These are phyloP conservation scores for Dysmachus trigonus DNA, from an alignment of 2,888 invertebrate genomes.

Conservation along the genomic window DNA sequence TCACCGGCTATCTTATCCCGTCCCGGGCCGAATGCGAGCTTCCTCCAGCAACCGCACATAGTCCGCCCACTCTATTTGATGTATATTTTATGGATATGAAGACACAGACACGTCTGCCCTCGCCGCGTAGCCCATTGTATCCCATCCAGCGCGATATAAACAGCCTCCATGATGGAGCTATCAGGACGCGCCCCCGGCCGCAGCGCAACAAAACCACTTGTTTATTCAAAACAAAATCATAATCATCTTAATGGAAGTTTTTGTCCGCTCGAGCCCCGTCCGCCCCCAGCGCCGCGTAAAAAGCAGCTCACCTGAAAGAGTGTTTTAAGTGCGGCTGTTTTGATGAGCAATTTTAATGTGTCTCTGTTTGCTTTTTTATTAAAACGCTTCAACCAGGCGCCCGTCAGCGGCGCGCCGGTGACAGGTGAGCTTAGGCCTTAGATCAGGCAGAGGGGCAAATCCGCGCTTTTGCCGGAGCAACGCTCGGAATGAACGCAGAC, in stretches of 20 bases:
- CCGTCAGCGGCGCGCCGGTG: background rate
- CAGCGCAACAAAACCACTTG: slow-evolving; percentile 10
- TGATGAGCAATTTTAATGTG: slow-evolving; percentile 20
- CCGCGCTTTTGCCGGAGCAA: background rate
- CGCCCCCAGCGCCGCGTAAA: background rate
- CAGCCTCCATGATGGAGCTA: slow-evolving; percentile 24
- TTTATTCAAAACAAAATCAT: slow-evolving; percentile 45
- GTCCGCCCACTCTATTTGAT: background rate
- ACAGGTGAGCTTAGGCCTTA: background rate
- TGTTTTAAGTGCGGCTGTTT: slow-evolving; percentile 18
- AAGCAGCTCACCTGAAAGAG: background rate
- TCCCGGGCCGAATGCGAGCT: background rate
- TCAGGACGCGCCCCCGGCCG: background rate
- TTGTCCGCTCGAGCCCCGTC: background rate
- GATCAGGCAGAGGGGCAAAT: background rate
- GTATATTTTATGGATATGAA: slow-evolving; percentile 32
- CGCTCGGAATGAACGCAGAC: background rate
- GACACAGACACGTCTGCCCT: background rate
- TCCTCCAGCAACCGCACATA: background rate
- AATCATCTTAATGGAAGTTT: slow-evolving; percentile 45
- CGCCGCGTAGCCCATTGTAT: background rate
- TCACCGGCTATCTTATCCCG: background rate
- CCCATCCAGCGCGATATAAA: background rate
- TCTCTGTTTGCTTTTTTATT: slow-evolving; percentile 2
- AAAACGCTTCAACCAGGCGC: background rate